A percentile compares a stretch with the other conserved stretches of the same genome.
phyloP scores from a whole-genome alignment of 2,113 vertebrate genomes.

The Eidolon helvum region DNA sequence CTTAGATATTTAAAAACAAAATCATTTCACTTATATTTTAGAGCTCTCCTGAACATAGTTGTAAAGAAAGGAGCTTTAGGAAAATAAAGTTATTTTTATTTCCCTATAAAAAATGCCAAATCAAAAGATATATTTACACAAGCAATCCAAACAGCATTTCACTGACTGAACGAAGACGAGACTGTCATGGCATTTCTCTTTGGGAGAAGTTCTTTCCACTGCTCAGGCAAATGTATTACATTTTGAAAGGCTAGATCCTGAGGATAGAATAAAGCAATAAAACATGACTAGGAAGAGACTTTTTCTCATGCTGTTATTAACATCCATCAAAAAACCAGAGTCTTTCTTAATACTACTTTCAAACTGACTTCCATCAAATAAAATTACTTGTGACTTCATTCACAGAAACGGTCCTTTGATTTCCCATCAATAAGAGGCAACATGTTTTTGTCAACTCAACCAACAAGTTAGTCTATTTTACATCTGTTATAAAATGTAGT shows the following conservation, averaged over 20 bases:
- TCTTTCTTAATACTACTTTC: constrained; percentile 50
- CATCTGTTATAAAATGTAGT: constrained; percentile 33
- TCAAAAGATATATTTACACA: neutral
- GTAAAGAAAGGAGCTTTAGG: neutral
- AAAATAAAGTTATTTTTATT: constrained; percentile 10
- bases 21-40: neutral
- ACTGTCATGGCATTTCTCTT: neutral
- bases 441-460: constrained; percentile 50
- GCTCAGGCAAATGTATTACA: neutral
- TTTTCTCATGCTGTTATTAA: constrained; percentile 52
- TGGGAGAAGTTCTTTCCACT: constrained; percentile 11
- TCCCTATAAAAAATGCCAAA: constrained; percentile 34
- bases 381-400: constrained; percentile 64
- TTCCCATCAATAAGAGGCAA: constrained; percentile 51
- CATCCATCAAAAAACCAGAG: constrained; percentile 36
- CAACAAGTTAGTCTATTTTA: constrained; percentile 49
- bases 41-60: neutral
- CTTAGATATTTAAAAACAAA: constrained; percentile 25
- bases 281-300: constrained; percentile 43
- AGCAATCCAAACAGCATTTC: constrained; percentile 18
- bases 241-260: constrained; percentile 60
- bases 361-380: constrained; percentile 51
- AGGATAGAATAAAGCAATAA: constrained; percentile 54
- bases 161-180: constrained; percentile 22
- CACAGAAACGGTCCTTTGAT: constrained; percentile 5